phyloP scores from a whole-genome alignment of 1,140 invertebrate species.

The Drosophila willistoni region DNA sequence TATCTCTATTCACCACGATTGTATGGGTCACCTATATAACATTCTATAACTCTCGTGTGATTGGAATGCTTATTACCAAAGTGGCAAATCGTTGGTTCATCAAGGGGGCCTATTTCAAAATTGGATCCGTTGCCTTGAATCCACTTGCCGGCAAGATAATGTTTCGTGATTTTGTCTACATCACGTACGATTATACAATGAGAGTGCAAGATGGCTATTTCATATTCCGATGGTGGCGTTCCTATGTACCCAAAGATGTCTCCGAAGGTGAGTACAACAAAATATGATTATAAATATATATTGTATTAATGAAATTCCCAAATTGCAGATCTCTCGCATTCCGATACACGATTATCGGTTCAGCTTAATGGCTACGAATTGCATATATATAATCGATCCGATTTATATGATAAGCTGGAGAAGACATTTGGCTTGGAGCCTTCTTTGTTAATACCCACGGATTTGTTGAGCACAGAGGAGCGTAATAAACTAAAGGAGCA shows the following conservation, averaged over 20 bases:
- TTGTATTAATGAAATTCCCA: background rate
- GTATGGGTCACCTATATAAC: conserved; percentile 96
- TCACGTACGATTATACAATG: conserved; percentile 96
- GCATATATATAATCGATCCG: conserved; percentile 97
- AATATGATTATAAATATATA: background rate
- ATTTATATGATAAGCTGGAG: conserved; percentile 94
- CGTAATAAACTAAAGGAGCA: conserved; percentile 84
- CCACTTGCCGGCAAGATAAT: conserved; percentile 98
- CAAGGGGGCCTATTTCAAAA: conserved; percentile 93
- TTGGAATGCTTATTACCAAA: conserved; percentile 95
- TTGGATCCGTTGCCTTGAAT: conserved; percentile 97
- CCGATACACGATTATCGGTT: conserved; percentile 95
- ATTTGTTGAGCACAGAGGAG: conserved; percentile 68
- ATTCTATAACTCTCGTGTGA: conserved; percentile 96
- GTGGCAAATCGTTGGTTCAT: conserved; percentile 94
- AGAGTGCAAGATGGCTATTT: conserved; percentile 98
- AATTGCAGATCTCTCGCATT: conserved; percentile 94
- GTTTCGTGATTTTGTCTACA: conserved; percentile 98
- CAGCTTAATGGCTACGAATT: conserved; percentile 98
- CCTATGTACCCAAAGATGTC: conserved; percentile 97
- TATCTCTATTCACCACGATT: conserved; percentile 89
- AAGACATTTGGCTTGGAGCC: conserved; percentile 94
- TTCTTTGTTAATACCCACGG: conserved; percentile 87
- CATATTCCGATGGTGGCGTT: conserved; percentile 98
- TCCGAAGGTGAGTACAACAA: conserved; percentile 89